Evolutionary conservation across 2,888 invertebrate genomes (phyloP).

Genomic region (Anoplius nigerrimus): DNA sequence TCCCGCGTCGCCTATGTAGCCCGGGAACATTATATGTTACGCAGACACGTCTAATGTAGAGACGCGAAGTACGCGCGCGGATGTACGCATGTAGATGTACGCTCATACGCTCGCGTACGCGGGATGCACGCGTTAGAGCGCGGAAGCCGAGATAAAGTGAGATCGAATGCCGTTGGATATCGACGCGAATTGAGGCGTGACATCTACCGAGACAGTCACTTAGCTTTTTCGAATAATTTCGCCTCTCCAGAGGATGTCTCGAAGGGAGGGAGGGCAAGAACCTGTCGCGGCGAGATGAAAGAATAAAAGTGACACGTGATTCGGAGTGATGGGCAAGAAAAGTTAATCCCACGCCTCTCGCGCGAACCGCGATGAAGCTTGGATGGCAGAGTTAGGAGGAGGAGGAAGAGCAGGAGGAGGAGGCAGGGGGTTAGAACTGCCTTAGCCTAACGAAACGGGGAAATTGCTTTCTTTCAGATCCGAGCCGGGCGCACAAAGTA

Average conservation of each 20-base stretch:
- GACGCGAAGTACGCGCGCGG: background rate
- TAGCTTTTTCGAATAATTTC: too few species aligned
- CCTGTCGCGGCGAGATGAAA: background rate
- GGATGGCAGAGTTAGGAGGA: too few species aligned
- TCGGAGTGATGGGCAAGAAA: too few species aligned
- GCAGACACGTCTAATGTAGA: too few species aligned
- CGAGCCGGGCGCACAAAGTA: background rate
- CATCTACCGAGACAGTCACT: background rate
- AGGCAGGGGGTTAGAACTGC: too few species aligned
- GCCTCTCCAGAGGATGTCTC: background rate
- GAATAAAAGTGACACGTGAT: background rate
- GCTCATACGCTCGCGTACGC: background rate
- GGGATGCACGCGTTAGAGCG: background rate
- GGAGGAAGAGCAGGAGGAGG: too few species aligned
- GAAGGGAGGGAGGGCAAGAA: background rate
- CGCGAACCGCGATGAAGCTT: too few species aligned
- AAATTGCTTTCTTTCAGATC: background rate
- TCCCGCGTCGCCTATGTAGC: background rate
- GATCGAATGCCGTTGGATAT: conserved; percentile 4
- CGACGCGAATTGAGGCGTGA: background rate
- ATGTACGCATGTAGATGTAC: background rate
- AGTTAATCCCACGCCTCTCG: too few species aligned
- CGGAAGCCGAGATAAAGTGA: conserved; percentile 11
- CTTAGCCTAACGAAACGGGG: too few species aligned
- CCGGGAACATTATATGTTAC: background rate